Conservation (phyloP, 2,888 invertebrate genomes). For the Phyllotreta striolata region DNA sequence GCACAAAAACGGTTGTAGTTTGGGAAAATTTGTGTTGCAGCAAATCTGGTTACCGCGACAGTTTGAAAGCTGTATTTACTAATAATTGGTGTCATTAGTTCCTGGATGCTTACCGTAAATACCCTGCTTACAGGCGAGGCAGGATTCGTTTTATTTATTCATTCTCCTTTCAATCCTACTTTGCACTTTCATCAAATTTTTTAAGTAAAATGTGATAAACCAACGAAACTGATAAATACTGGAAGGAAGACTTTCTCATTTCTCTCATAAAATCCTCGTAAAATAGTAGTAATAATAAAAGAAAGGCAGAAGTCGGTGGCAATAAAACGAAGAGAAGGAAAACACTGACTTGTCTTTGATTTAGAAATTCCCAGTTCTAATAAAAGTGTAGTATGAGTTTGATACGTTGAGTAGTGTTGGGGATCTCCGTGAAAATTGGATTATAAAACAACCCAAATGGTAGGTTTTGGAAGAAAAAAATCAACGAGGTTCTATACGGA, state of each 20-base stretch:
- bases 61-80: constrained; percentile 2
- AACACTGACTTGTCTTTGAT: constrained; percentile 4
- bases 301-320: neutral
- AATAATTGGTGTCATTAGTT: constrained; percentile 1
- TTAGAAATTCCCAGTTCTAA: constrained; percentile 6
- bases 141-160: too few species aligned
- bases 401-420: neutral
- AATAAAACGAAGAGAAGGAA: neutral
- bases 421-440: too few species aligned
- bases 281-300: constrained; percentile 1
- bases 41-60: constrained; percentile 2
- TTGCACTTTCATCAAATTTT: too few species aligned
- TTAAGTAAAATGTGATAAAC: neutral
- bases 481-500: too few species aligned
- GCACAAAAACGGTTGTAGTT: constrained; percentile 16
- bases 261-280: neutral
- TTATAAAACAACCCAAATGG: too few species aligned
- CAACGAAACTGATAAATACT: constrained; percentile 3
- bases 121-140: too few species aligned
- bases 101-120: neutral
- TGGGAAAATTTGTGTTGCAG: constrained; percentile 1
- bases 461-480: too few species aligned
- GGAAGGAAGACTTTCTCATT: neutral
- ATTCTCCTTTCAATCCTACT: too few species aligned
- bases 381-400: constrained; percentile 1